Conservation (phyloP, 2,113 vertebrate genomes). For the Haemorhous mexicanus region DNA sequence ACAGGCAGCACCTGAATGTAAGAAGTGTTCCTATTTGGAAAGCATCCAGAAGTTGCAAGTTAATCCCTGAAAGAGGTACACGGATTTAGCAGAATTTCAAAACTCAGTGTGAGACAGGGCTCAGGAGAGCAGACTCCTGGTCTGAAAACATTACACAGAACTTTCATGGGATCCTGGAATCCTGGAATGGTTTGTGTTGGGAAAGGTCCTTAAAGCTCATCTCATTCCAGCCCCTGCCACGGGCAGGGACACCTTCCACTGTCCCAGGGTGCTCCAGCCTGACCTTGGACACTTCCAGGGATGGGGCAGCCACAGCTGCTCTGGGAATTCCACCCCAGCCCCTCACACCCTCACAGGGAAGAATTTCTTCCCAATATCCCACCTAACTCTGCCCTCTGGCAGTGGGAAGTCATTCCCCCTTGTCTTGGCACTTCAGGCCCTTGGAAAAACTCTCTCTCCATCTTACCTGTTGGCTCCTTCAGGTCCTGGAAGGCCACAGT, state of each 20-base stretch:
- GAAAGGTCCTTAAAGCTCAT: neutral
- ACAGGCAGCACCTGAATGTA: too few relatives aligned
- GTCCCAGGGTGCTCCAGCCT: fast-evolving
- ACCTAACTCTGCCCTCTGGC: neutral
- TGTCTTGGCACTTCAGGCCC: neutral
- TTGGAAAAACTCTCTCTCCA: neutral
- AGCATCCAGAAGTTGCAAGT: neutral
- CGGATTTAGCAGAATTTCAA: neutral
- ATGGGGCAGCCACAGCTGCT: neutral
- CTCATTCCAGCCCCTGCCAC: fast-evolving
- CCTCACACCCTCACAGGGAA: neutral
- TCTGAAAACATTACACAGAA: neutral
- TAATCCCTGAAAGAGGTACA: neutral
- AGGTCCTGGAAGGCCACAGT: neutral
- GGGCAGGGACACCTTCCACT: neutral
- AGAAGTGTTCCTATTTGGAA: too few relatives aligned
- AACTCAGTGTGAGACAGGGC: fast-evolving
- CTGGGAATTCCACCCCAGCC: neutral
- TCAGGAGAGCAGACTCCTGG: too few relatives aligned
- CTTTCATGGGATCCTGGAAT: neutral
- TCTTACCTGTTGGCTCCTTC: neutral
- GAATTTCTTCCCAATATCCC: neutral
- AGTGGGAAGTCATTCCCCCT: neutral
- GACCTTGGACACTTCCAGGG: neutral
- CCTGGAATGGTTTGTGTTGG: neutral